Conservation (phyloP, 2,888 invertebrate species). For the Sericinus montela region DNA sequence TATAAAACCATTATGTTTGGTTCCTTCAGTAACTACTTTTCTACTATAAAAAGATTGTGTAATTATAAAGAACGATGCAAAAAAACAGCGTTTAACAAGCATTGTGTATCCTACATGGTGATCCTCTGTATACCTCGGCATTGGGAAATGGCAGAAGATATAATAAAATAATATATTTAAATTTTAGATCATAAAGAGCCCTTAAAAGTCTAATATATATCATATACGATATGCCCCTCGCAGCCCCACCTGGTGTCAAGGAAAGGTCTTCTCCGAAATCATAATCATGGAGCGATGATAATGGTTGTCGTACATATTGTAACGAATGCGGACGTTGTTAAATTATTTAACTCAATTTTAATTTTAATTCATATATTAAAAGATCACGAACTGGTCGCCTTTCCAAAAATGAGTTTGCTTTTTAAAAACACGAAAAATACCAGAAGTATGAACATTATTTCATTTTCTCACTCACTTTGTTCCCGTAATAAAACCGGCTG, state of each 20-base stretch:
- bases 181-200: conserved; percentile 52
- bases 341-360: conserved; percentile 10
- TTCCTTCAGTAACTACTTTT: too few relatives aligned
- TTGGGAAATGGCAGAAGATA: too few relatives aligned
- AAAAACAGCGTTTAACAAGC: too few relatives aligned
- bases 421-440: neutral
- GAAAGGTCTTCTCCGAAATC: conserved; percentile 47
- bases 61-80: too few relatives aligned
- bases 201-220: too few relatives aligned
- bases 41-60: too few relatives aligned
- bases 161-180: too few relatives aligned
- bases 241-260: conserved; percentile 33
- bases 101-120: too few relatives aligned
- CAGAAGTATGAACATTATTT: conserved; percentile 21
- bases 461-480: conserved; percentile 26
- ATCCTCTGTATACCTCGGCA: too few relatives aligned
- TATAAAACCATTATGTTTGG: too few relatives aligned
- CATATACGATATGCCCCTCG: too few relatives aligned
- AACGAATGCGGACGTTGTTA: conserved; percentile 26
- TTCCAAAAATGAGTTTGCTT: neutral
- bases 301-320: conserved; percentile 36
- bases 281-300: too few relatives aligned
- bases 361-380: conserved; percentile 13
- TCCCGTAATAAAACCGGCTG: conserved; percentile 35
- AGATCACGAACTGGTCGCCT: neutral